Percentiles rank a stretch among this genome's conserved stretches.
Evolutionary conservation across 2,797 vertebrate genomes (phyloP).

Genomic region (Tauraco hartlaubi): DNA sequence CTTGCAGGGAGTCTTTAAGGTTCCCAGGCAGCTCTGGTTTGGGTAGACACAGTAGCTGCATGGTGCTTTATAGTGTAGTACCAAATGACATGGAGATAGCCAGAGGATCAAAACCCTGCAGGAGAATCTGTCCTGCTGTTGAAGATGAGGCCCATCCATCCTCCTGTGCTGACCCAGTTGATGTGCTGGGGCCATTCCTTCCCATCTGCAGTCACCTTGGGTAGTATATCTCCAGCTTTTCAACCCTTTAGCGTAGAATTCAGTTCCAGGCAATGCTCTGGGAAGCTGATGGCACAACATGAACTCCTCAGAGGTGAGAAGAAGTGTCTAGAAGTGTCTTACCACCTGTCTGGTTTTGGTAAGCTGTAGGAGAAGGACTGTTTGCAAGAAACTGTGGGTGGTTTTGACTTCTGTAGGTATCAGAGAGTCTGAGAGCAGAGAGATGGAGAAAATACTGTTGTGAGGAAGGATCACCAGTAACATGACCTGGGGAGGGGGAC

Average conservation of each 20-base stretch:
- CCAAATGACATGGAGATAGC: background rate
- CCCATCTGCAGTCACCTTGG: fast-evolving
- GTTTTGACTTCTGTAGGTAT: background rate
- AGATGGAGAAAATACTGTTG: background rate
- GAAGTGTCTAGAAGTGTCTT: background rate
- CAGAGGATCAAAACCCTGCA: background rate
- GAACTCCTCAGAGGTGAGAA: background rate
- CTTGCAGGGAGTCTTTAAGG: background rate
- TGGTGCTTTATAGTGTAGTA: background rate
- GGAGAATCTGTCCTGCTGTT: background rate
- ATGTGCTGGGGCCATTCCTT: background rate
- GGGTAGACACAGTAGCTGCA: background rate
- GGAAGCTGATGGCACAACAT: background rate
- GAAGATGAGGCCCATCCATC: background rate
- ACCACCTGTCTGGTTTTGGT: background rate
- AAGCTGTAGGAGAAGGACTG: background rate
- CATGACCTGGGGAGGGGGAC: background rate
- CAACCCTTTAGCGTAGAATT: background rate
- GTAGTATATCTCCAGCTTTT: background rate
- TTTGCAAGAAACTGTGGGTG: background rate
- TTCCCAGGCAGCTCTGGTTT: background rate
- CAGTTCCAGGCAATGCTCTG: background rate
- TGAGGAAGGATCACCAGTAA: background rate
- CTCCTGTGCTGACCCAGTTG: background rate
- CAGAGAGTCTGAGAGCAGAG: background rate